Conservation (phyloP, 2,113 vertebrate species). For the Dasypus novemcinctus region DNA sequence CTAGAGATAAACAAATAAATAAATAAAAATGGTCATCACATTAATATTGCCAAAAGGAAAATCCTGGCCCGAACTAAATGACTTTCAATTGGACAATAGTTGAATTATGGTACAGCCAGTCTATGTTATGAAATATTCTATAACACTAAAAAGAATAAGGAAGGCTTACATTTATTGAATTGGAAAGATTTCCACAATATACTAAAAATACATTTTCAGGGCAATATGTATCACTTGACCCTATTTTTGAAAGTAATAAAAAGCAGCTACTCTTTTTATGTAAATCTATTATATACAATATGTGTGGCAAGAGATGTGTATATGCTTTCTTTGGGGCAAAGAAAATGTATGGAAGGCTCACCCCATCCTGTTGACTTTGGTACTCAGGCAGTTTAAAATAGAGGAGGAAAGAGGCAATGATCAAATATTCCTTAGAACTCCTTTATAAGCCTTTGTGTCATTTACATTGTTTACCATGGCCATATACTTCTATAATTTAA, state of each 20-base stretch:
- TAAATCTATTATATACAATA: neutral
- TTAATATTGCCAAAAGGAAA: neutral
- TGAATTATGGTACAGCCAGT: neutral
- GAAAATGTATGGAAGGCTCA: neutral
- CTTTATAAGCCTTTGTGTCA: neutral
- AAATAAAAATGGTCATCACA: neutral
- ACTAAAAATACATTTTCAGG: neutral
- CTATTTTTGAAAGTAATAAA: neutral
- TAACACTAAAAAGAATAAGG: neutral
- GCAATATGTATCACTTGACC: neutral
- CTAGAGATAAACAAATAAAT: too few relatives aligned
- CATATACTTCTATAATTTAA: neutral
- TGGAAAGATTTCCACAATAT: neutral
- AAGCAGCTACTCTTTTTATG: neutral
- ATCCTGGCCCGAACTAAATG: neutral
- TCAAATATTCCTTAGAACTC: neutral
- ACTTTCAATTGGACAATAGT: rapidly evolving
- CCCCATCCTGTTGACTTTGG: neutral
- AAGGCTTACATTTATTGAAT: neutral
- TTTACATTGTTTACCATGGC: neutral
- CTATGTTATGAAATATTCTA: neutral
- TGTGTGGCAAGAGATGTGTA: neutral
- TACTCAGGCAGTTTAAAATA: neutral
- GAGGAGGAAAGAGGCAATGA: neutral
- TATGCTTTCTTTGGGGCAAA: neutral